phyloP scores from a whole-genome alignment of 1,140 invertebrate genomes.

The Leguminivora glycinivorella region DNA sequence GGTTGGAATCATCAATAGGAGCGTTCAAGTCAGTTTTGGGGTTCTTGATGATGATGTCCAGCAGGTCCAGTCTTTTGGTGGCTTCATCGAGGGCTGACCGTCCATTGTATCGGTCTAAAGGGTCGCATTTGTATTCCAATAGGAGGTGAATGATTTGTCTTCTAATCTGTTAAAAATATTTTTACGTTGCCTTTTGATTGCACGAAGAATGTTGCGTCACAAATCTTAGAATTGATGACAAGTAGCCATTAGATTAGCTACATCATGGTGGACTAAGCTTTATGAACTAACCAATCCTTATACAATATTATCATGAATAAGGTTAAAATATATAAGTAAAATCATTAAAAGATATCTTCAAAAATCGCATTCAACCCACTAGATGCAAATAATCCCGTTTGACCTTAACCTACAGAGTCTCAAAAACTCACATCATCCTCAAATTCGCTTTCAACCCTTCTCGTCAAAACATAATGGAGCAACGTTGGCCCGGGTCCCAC shows the following conservation, averaged over 20 bases:
- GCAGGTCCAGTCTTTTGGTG: conserved; percentile 42
- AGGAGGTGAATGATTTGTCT: conserved; percentile 51
- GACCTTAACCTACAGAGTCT: too few relatives aligned
- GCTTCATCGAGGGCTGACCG: conserved; percentile 55
- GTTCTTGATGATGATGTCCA: conserved; percentile 54
- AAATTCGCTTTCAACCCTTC: conserved; percentile 41
- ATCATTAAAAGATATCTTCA: too few relatives aligned
- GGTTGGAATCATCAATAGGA: conserved; percentile 56
- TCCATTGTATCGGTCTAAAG: conserved; percentile 53
- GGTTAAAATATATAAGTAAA: too few relatives aligned
- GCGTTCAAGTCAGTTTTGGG: conserved; percentile 55
- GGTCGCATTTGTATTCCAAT: conserved; percentile 53
- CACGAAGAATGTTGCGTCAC: background rate
- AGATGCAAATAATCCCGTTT: too few relatives aligned
- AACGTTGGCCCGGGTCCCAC: conserved; percentile 53
- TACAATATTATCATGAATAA: too few relatives aligned
- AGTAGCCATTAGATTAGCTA: too few relatives aligned
- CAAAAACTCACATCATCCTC: conserved; percentile 54
- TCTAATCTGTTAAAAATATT: conserved; percentile 52
- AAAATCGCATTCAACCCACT: too few relatives aligned
- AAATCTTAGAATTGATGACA: background rate
- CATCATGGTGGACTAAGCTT: too few relatives aligned
- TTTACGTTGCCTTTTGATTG: too few relatives aligned
- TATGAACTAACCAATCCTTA: too few relatives aligned
- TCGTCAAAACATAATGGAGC: conserved; percentile 55